Evolutionary conservation across 2,113 vertebrate species (phyloP), one percentile per base, ranked within the genome.

Genomic region (Melanostigma gelatinosum): DNA sequence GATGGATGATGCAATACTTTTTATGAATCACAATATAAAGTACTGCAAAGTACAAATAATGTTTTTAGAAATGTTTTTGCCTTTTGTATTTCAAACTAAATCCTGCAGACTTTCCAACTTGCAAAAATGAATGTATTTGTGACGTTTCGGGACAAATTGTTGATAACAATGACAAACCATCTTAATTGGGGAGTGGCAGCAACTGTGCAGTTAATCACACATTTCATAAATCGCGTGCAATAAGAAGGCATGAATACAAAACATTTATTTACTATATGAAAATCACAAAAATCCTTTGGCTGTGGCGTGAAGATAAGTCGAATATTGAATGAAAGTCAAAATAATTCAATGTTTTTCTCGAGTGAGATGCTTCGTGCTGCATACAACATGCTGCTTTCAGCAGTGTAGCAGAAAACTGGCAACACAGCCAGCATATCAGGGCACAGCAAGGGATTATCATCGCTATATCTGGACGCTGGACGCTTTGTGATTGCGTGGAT

Each of bases 371-470:
- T 81, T 58, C 5, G 6, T 50, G 42, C 72, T 71, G 62, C 18
- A 38, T 42, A n/a, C 48, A 72, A 24, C 74, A 55, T 27, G 34
- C 57, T 75, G 36, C 60, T 67, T 55, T 75, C 40, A 32, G 42
- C 34, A n/a, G 46, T 50, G 52, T 32, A 55, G 22, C 65, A 55
- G 27, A 67, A 83, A 80, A 68, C 58, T 78, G 72, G 70, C 34
- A 87, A 42, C 75, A 71, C 66, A 80, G 72, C 42, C 15, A 27
- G 11, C 61, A 64, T 72, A 82, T 79, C 78, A 85, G 74, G 50
- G 67, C 79, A 65, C 68, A 46, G 75, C 74, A 50, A 72, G 70
- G 74, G 79, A 81, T 69, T 77, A 73, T 85, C 62, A 64, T 22
- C 71, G 58, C 76, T 77, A 29, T 70, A 75, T 79, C 63, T 65